A percentile compares a stretch with the other conserved stretches of the same genome.
These are phyloP conservation scores for Mormyrus hasselquistii DNA, from an alignment of 2,797 vertebrate species.

Conservation along the genomic window DNA sequence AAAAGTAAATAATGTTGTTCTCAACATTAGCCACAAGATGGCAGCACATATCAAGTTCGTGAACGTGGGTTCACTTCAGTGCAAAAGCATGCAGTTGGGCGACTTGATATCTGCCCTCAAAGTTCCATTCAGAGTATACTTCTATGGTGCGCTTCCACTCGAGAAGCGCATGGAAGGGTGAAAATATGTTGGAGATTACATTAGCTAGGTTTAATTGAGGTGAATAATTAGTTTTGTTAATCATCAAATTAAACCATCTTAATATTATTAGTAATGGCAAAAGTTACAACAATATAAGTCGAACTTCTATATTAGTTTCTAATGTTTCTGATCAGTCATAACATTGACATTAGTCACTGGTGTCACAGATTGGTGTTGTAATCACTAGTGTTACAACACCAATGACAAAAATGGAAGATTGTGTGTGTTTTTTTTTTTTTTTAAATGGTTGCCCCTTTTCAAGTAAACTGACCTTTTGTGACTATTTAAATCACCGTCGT, in stretches of 20 bases:
- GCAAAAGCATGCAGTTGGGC: not conserved
- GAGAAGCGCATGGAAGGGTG: not conserved
- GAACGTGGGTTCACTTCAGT: not conserved
- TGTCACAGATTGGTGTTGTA: not conserved
- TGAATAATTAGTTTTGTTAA: not conserved
- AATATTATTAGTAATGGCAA: not conserved
- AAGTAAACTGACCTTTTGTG: not conserved
- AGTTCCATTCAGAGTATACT: not conserved
- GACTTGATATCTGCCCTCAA: not conserved
- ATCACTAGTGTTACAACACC: not conserved
- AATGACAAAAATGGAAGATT: not conserved
- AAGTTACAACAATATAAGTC: not conserved
- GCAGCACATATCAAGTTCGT: not conserved
- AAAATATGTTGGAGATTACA: not conserved
- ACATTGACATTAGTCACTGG: not conserved
- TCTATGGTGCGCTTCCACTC: not conserved
- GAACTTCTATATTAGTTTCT: not conserved
- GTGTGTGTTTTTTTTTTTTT: not conserved
- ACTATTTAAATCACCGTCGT: not conserved
- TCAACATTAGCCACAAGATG: not conserved
- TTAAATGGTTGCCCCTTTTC: not conserved
- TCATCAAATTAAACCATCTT: not conserved
- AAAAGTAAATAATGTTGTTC: not conserved
- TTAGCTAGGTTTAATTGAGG: not conserved
- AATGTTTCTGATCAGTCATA: not conserved